phyloP scores from a whole-genome alignment of 1,140 invertebrate genomes.

The Sinella curviseta region DNA sequence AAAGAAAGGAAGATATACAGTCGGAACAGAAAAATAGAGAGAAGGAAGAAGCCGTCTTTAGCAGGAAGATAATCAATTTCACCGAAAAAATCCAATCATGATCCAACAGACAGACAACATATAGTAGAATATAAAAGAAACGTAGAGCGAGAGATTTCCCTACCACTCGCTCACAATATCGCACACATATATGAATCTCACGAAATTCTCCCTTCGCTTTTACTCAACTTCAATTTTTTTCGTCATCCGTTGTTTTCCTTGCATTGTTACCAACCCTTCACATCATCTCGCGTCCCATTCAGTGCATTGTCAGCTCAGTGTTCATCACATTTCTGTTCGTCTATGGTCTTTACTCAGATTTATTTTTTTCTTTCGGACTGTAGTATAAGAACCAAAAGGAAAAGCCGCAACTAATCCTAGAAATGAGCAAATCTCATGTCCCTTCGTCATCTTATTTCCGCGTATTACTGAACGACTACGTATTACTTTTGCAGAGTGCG shows the following conservation, averaged over 20 bases:
- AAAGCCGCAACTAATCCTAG: slow-evolving; percentile 6
- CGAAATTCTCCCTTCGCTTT: neutral
- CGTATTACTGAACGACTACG: neutral
- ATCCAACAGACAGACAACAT: neutral
- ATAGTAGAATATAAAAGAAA: neutral
- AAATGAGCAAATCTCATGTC: slow-evolving; percentile 14
- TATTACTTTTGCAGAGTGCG: neutral
- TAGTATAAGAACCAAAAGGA: neutral
- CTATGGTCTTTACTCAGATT: neutral
- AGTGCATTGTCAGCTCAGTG: neutral
- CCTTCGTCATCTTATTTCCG: no score
- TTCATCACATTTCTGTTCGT: neutral
- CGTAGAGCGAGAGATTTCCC: neutral
- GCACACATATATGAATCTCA: neutral
- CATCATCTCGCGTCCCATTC: neutral
- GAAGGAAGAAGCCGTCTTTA: neutral
- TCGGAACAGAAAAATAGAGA: no score
- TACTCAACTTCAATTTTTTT: neutral
- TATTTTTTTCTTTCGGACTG: neutral
- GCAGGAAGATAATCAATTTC: slow-evolving; percentile 9
- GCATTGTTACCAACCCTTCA: neutral
- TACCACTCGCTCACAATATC: neutral
- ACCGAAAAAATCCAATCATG: neutral
- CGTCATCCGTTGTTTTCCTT: neutral
- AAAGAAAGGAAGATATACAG: neutral